A percentile compares a stretch with the other conserved stretches of the same genome.
Conservation (phyloP, 2,113 vertebrate species). For the Lucifuga dentata region DNA sequence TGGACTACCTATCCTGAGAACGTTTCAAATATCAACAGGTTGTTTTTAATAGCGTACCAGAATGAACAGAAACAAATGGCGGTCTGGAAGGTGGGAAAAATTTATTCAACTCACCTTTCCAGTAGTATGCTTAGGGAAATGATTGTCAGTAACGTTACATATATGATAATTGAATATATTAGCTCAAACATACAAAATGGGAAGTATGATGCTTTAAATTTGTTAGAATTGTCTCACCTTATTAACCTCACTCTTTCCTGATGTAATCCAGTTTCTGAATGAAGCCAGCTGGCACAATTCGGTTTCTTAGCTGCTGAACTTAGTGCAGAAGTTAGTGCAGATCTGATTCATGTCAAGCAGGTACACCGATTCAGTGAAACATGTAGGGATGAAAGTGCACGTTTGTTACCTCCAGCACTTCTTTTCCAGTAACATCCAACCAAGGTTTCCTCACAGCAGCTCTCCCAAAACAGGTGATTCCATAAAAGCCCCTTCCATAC, state of each 20-base stretch:
- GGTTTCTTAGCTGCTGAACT: not conserved
- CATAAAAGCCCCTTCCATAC: no score
- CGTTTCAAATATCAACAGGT: no score
- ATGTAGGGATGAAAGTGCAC: not conserved
- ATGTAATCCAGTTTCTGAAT: constrained; percentile 14
- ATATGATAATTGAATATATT: no score
- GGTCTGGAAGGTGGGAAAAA: no score
- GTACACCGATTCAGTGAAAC: not conserved
- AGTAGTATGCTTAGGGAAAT: no score
- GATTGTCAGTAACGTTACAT: no score
- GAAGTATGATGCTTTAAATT: not conserved
- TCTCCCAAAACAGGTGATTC: no score
- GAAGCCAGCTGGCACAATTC: not conserved
- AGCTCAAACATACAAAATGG: no score
- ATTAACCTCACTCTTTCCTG: constrained; percentile 27
- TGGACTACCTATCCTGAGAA: no score
- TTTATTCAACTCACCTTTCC: no score
- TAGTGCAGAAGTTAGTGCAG: not conserved
- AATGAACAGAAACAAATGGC: no score
- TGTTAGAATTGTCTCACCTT: constrained; percentile 7
- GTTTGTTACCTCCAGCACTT: not conserved
- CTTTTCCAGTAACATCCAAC: not conserved
- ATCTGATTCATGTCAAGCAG: constrained; percentile 10
- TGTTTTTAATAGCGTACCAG: no score
- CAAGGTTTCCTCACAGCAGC: not conserved